Base-by-base conservation (phyloP, 2,888 invertebrate species). In the Drosophila stalkeri region DNA sequence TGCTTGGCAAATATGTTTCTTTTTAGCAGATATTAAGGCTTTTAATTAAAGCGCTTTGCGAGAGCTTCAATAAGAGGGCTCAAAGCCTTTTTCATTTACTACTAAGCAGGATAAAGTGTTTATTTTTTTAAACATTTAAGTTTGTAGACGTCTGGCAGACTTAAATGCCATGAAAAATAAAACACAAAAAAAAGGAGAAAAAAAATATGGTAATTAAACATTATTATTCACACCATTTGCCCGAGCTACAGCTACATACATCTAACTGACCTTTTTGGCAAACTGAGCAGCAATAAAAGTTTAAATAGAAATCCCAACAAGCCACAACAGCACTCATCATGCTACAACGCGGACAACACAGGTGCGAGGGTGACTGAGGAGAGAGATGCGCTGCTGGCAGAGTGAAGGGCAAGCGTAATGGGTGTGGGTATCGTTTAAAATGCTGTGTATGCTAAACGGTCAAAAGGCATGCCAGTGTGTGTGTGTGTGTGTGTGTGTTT, bases 301-400 rank as follows among this genome's bases (percentile, higher is more conserved):
- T 86, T 90, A 90, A 86, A 86, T 90, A 86, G 86, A 89, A 89
- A 89, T 86, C 80, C 81, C 90, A 90, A 86, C 90, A 86, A 89
- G 82, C 86, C 86, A 79, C 86, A 89, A 88, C 89, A 83, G 86
- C 90, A 90, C 89, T 90, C 90, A 90, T 86, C 86, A 90, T 72
- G 86, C 73, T 80, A 74, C 76, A 81, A 78, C 86, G 80, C 74
- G 73, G 56, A 65, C 83, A 73, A 43, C 60, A 68, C 62, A 64
- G 47, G 60, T 63, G 43, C 70, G 63, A 3, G 27, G n/a, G 16
- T 4, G 31, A 6, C 41, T 16, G 47, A 27, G 23, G 14, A 6
- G 31, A 8, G 49, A 14, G 47, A 27, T 23, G 14, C 18, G 43
- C 18, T 16, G 39, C 8, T 39, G 39, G 16, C 39, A 8, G 7